phyloP scores from a whole-genome alignment of 2,888 invertebrate genomes.

The Allygus modestus region DNA sequence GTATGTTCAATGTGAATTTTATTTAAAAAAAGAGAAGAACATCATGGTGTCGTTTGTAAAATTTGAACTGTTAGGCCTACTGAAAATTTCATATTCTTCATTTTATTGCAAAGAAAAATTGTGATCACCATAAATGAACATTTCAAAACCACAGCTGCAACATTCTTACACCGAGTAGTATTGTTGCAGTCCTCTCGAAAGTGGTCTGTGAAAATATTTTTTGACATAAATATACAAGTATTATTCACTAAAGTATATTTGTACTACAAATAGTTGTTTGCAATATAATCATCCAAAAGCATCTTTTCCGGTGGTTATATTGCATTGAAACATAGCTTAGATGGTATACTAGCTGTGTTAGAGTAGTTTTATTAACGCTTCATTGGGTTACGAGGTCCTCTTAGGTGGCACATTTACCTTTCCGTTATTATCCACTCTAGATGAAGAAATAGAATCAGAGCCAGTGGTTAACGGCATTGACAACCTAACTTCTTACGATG shows the following conservation, averaged over 20 bases:
- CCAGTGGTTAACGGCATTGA: constrained; percentile 59
- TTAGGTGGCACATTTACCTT: constrained; percentile 23
- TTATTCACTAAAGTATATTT: background rate
- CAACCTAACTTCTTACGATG: constrained; percentile 61
- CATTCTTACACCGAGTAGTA: too few relatives aligned
- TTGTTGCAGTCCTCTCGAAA: too few relatives aligned
- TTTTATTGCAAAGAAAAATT: too few relatives aligned
- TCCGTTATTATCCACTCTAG: constrained; percentile 57
- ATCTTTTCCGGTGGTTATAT: background rate
- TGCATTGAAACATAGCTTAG: background rate
- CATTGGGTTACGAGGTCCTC: background rate
- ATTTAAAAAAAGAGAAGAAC: too few relatives aligned
- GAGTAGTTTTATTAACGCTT: constrained; percentile 7
- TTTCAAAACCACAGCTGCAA: too few relatives aligned
- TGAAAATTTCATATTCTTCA: too few relatives aligned
- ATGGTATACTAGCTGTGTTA: background rate
- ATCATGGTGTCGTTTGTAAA: too few relatives aligned
- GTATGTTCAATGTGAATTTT: too few relatives aligned
- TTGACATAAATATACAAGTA: background rate
- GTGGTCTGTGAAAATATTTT: constrained; percentile 31
- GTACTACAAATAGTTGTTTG: background rate
- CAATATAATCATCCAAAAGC: background rate
- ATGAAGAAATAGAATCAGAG: constrained; percentile 63
- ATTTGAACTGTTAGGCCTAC: too few relatives aligned
- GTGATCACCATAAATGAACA: too few relatives aligned